Base-by-base conservation (phyloP, 2,888 invertebrate species). In the Phyto melanocephala region DNA sequence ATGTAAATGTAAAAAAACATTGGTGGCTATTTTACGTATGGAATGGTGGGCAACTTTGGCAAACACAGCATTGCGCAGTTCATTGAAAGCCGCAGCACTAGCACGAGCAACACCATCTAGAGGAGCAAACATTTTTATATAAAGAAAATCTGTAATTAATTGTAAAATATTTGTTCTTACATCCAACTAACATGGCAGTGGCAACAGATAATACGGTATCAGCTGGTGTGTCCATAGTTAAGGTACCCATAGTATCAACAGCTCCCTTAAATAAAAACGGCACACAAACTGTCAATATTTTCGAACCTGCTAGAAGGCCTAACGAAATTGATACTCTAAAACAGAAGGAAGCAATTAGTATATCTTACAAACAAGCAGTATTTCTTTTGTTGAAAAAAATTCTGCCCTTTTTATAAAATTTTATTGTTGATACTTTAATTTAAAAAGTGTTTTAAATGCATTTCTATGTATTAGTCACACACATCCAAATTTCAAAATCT, bases 31-130 rank as follows among this genome's bases (percentile, higher is more conserved):
- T 91, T 94, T 94, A 63, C 99, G 93, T 85, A 99, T 98, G 17
- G 99, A 99, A 91, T 97, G 96, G 89, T 99, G 99, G 0, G 99
- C 98, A 6, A 99, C 99, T 90, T 95, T 95, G 1, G 98, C 98
- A 92, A 99, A 99, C 56, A 99, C 98, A 0, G 99, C 99, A 92
- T 99, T 99, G 40, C 99, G 92, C 17, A 99, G 91, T 92, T 99
- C 99, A 92, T 98, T 99, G 91, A 99, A 97, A 22, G 96, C 96
- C 0, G 98, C 95, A 1, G 99, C 95, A 60, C 97, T 95, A 2
- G 95, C 95, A 85, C 99, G 93, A 0, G 99, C 98, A 80, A 97
- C 92, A 78, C 99, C 99, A 93, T 99, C 99, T 99, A 90, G n/a
- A n/a, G n/a, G n/a, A n/a, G n/a, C n/a, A 7, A 22, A 42, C 20